Percentiles rank a stretch among this genome's conserved stretches.
phyloP scores from a whole-genome alignment of 1,140 invertebrate species.

The Lerema accius region DNA sequence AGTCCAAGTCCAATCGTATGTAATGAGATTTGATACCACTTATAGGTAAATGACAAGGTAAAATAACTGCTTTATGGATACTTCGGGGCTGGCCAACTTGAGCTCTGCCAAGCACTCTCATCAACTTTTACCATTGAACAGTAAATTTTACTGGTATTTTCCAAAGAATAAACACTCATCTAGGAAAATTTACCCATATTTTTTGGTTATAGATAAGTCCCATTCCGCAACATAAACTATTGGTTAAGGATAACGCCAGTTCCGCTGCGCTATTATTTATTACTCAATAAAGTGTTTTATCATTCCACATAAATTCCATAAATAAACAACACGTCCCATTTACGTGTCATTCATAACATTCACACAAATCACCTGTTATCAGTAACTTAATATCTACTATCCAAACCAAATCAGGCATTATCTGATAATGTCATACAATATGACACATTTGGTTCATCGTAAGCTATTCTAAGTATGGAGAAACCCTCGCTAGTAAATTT shows the following conservation, averaged over 20 bases:
- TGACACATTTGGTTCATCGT: slow-evolving; percentile 35
- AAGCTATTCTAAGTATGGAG: slow-evolving; percentile 49
- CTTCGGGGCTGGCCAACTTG: no score
- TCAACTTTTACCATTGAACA: no score
- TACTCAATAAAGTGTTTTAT: background rate
- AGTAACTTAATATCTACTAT: slow-evolving; percentile 9
- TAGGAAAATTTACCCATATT: background rate
- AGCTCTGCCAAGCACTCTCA: no score
- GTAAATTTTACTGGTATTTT: no score
- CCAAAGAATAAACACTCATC: no score
- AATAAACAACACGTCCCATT: background rate
- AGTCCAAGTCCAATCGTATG: no score
- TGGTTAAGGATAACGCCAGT: no score
- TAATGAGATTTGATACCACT: no score
- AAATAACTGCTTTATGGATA: no score
- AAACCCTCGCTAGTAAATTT: slow-evolving; percentile 52
- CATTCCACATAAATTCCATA: background rate
- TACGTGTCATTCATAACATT: background rate
- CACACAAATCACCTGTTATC: slow-evolving; percentile 5
- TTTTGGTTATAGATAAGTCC: no score
- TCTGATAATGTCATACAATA: slow-evolving; percentile 44
- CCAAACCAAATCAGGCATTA: slow-evolving; percentile 40
- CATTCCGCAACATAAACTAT: no score
- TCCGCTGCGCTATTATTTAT: background rate
- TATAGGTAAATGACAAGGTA: no score